A percentile compares a stretch with the other conserved stretches of the same genome.
phyloP scores from a whole-genome alignment of 2,888 invertebrate genomes.

The Pyrochroa serraticornis region DNA sequence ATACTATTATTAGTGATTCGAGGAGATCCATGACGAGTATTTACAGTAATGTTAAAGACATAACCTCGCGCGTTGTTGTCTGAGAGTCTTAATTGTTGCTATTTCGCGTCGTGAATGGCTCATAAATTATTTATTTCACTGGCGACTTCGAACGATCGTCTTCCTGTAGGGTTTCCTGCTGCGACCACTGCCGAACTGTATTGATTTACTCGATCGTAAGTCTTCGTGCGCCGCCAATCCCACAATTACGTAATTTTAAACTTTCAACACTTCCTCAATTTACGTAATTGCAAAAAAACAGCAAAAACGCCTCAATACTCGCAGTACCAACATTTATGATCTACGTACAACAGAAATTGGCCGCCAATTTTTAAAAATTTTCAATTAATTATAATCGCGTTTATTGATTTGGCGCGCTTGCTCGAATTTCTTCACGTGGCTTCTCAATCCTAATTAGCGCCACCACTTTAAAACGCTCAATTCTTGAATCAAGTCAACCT shows the following conservation, averaged over 20 bases:
- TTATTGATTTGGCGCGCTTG: too few species aligned
- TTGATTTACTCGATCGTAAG: slow-evolving; percentile 4
- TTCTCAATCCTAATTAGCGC: too few species aligned
- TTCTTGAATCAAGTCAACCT: too few species aligned
- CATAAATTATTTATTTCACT: slow-evolving; percentile 1
- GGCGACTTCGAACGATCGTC: slow-evolving; percentile 6
- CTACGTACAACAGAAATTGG: too few species aligned
- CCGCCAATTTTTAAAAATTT: too few species aligned
- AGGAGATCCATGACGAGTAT: slow-evolving; percentile 60
- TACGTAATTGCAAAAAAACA: too few species aligned
- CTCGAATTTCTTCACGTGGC: too few species aligned
- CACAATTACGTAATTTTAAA: neutral
- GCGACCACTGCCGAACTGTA: slow-evolving; percentile 6
- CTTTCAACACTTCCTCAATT: neutral
- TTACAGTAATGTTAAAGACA: neutral
- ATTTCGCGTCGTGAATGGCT: too few species aligned
- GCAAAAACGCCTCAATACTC: too few species aligned
- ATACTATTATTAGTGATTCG: slow-evolving; percentile 70
- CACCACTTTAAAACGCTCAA: too few species aligned
- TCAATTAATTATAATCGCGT: too few species aligned
- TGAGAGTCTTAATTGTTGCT: neutral
- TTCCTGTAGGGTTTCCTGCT: slow-evolving; percentile 13
- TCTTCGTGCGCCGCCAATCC: neutral
- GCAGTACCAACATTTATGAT: too few species aligned
- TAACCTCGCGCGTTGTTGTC: neutral